Base-by-base conservation (phyloP, 1,140 invertebrate genomes). In the Sinella curviseta region DNA sequence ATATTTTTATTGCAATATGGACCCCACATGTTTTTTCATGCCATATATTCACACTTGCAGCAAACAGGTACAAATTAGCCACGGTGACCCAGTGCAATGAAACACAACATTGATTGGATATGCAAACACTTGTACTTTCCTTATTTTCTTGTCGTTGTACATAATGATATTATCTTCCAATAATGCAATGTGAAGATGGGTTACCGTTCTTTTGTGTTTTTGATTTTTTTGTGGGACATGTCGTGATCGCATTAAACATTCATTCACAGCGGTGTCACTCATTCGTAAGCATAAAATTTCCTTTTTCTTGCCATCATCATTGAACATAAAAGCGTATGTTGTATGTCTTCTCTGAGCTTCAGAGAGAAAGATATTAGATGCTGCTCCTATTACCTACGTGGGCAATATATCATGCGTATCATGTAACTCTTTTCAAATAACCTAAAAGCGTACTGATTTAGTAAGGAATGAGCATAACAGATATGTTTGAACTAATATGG, bases 241-340 rank as follows among this genome's bases (percentile, higher is more conserved):
- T 70, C 65, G 65, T 70, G 65, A 70, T 33, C 65, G 31, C 24
- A 70, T 70, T 70, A 30, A 70, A 30, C 3, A 70, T 70, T 70
- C 65, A 70, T 33, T 70, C 65, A 33, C 65, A 31, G 28, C 65
- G 65, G 65, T 70, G 65, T 70, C 65, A 70, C 31, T 70, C 65
- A 70, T 1, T 31, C 65, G 26, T 17, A 33, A 70, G 1, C 31
- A 70, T 70, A 33, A 48, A 48, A 70, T 60, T 60, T 60, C 12
- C 24, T 60, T 60, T 26, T 60, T 60, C 3, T 26, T 60, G 3
- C 24, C 55, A n/a, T 8, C 12, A n/a, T n/a, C n/a, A n/a, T n/a
- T n/a, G n/a, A n/a, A n/a, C n/a, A n/a, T n/a, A n/a, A n/a, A n/a
- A n/a, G n/a, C n/a, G n/a, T n/a, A n/a, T n/a, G n/a, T n/a, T n/a